Conservation (phyloP, 1,140 invertebrate genomes). For the Lucilia sericata region DNA sequence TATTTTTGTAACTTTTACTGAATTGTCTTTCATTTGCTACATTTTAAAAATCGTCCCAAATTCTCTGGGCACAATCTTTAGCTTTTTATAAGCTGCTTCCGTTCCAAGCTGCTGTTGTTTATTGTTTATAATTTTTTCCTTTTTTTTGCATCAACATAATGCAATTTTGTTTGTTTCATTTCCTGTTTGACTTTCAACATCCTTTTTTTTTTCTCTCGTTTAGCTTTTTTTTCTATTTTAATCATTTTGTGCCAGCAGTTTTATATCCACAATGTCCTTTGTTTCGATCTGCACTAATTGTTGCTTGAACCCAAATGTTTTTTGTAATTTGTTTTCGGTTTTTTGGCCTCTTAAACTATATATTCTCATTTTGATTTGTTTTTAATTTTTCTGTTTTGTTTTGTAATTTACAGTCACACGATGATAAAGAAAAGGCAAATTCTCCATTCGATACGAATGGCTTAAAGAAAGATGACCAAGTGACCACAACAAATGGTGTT, state of each 20-base stretch:
- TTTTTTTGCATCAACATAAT: background rate
- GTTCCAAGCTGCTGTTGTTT: background rate
- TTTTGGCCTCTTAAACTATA: background rate
- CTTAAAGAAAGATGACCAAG: constrained; percentile 74
- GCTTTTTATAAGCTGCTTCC: background rate
- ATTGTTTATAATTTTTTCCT: background rate
- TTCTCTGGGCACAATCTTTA: background rate
- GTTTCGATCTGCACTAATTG: background rate
- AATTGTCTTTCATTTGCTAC: too few relatives aligned
- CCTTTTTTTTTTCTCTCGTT: background rate
- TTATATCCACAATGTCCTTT: background rate
- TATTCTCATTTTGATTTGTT: background rate
- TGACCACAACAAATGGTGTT: constrained; percentile 84
- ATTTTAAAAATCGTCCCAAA: too few relatives aligned
- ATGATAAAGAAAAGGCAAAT: constrained; percentile 76
- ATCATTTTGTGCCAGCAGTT: background rate
- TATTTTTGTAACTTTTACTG: too few relatives aligned
- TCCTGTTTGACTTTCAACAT: background rate
- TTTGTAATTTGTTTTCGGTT: constrained; percentile 15
- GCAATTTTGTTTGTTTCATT: background rate
- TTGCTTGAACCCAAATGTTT: background rate
- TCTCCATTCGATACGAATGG: constrained; percentile 76
- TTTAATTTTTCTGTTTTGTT: constrained; percentile 43
- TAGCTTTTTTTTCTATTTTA: too few relatives aligned
- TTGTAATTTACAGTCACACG: constrained; percentile 67